These are phyloP conservation scores for Hydroisotoma schaefferi DNA, from an alignment of 2,888 invertebrate species.

Conservation along the genomic window DNA sequence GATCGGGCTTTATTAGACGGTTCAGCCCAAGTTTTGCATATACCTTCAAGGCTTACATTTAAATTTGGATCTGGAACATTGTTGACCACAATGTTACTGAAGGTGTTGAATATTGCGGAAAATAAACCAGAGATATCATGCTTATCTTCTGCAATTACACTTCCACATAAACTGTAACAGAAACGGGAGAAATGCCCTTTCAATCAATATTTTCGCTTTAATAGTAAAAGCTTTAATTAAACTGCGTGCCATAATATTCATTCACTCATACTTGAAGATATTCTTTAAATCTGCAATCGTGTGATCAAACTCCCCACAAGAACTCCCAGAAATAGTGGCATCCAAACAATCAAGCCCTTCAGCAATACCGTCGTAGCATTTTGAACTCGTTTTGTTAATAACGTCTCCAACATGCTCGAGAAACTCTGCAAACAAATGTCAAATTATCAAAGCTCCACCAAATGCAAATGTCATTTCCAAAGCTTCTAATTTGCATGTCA, in stretches of 20 bases:
- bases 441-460: neutral
- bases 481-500: slow-evolving; percentile 3
- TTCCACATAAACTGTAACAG: slow-evolving; percentile 23
- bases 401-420: slow-evolving; percentile 19
- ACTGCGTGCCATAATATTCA: neutral
- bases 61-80: slow-evolving; percentile 24
- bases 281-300: slow-evolving; percentile 17
- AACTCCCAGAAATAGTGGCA: slow-evolving; percentile 17
- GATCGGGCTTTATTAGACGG: neutral
- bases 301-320: slow-evolving; percentile 14
- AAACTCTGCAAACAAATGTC: slow-evolving; percentile 14
- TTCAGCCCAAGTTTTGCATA: slow-evolving; percentile 15
- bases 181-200: too few species aligned
- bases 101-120: slow-evolving; percentile 27
- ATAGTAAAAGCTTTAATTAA: neutral
- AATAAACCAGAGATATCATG: slow-evolving; percentile 23
- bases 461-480: neutral
- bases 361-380: slow-evolving; percentile 24
- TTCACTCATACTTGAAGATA: slow-evolving; percentile 19
- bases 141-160: slow-evolving; percentile 13
- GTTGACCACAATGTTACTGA: slow-evolving; percentile 29
- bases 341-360: slow-evolving; percentile 26
- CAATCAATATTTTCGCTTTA: neutral
- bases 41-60: slow-evolving; percentile 17
- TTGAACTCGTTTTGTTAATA: slow-evolving; percentile 23